Base-by-base conservation (phyloP, 2,113 vertebrate genomes). In the Heterotilapia buettikoferi region DNA sequence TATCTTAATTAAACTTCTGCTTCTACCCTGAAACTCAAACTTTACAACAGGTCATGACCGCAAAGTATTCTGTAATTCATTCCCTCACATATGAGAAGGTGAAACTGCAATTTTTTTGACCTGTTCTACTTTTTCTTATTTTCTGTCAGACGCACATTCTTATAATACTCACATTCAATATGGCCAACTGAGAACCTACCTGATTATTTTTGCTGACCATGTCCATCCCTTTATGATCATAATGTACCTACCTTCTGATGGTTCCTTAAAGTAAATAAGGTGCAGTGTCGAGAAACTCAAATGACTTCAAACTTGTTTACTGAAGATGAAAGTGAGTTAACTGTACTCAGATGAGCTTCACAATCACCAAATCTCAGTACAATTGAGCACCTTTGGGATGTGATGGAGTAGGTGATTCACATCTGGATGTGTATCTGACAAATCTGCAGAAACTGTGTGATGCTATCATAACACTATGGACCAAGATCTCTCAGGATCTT, bases 221-320 rank as follows among this genome's bases (percentile, higher is more conserved):
- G 29, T 61, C 56, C 26, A 31, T 0, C 24, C 13, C 19, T 33
- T 33, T 33, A 19, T 63, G 5, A 33, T 19, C 59, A 33, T 19
- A 63, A 11, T 33, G 59, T 33, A 19, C 57, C 16, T 0, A 10
- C 29, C 9, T 19, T 61, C 29, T 33, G 16, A 33, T 6, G 59
- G 59, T 63, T 63, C 57, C 57, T 61, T 61, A 9, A 61, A 61
- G 57, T 33, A 19, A 33, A 33, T 63, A 63, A 63, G 2, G 59
- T 7, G 59, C 59, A 0, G 29, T 19, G 59, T 61, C 0, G 0
- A 0, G 1, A 33, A 1, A 61, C 59, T 63, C 0, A 63, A 63
- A 63, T 36, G 2, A n/a, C 18, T 63, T 36, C 31, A 7, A n/a
- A 36, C 9, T 3, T 36, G 59, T 63, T 36, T 1, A n/a, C 31